Conservation (phyloP, 1,140 invertebrate genomes). For the Lethrus apterus region DNA sequence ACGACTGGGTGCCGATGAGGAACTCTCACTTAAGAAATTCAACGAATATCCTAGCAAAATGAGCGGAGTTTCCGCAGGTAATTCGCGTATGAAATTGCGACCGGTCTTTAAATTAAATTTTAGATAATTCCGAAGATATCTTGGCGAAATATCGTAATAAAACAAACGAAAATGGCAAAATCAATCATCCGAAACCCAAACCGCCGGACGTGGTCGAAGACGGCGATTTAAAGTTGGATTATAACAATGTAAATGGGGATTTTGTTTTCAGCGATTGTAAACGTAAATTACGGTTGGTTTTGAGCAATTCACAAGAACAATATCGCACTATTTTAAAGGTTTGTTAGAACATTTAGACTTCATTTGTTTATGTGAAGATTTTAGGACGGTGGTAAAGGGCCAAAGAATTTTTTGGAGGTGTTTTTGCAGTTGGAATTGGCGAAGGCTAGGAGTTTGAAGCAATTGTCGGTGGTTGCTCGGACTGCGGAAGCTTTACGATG, state of each 20-base stretch:
- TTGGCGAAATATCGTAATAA: conserved; percentile 90
- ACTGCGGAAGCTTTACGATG: conserved; percentile 76
- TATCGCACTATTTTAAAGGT: conserved; percentile 1
- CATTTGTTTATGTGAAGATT: conserved; percentile 1
- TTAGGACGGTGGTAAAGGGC: conserved; percentile 8
- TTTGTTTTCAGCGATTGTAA: conserved; percentile 81
- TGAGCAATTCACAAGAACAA: conserved; percentile 50
- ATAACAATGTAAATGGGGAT: conserved; percentile 52
- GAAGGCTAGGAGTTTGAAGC: conserved; percentile 79
- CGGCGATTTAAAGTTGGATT: conserved; percentile 42
- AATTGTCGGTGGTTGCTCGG: conserved; percentile 75
- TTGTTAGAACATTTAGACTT: neutral
- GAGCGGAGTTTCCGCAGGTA: neutral
- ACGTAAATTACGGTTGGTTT: conserved; percentile 82
- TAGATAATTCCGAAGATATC: conserved; percentile 85
- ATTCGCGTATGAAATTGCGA: neutral
- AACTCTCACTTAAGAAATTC: conserved; percentile 16
- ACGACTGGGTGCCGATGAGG: conserved; percentile 38
- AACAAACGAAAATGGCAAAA: conserved; percentile 34
- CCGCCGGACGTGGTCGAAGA: conserved; percentile 48
- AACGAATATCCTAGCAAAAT: neutral
- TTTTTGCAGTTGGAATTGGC: conserved; percentile 76
- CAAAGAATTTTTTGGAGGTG: conserved; percentile 60
- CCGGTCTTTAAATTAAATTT: conserved; percentile 27
- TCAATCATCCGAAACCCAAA: conserved; percentile 35